Conservation (phyloP, 2,888 invertebrate genomes). For the Tiphia femorata region DNA sequence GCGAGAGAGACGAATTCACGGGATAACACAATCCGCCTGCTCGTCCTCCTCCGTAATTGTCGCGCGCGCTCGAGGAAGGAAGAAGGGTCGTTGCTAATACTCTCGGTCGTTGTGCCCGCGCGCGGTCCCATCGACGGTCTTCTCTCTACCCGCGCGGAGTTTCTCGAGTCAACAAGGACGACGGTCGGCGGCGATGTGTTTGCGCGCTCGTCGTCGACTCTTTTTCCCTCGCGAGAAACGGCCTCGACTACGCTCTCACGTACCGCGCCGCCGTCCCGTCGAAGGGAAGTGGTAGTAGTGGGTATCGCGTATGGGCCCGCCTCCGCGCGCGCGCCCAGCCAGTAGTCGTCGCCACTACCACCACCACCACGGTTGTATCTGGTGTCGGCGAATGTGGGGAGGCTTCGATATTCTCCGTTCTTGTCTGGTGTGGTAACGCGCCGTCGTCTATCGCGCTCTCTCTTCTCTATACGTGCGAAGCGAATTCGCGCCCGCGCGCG, state of each 20-base stretch:
- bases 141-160: too few relatives aligned
- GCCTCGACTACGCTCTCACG: constrained; percentile 30
- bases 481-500: not conserved
- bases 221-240: constrained; percentile 26
- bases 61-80: not conserved
- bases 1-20: too few relatives aligned
- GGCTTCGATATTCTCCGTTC: too few relatives aligned
- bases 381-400: too few relatives aligned
- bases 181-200: constrained; percentile 8
- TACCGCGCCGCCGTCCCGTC: constrained; percentile 1
- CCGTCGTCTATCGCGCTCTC: constrained; percentile 20
- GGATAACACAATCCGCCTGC: too few relatives aligned
- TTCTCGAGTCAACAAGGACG: constrained; percentile 6
- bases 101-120: not conserved
- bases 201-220: constrained; percentile 4
- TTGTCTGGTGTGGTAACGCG: constrained; percentile 1
- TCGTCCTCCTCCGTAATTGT: too few relatives aligned
- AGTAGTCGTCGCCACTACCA: too few relatives aligned
- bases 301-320: constrained; percentile 12
- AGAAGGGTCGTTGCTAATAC: not conserved
- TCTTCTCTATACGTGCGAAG: constrained; percentile 2
- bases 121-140: not conserved
- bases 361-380: too few relatives aligned
- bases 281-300: not conserved
- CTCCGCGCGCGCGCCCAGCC: constrained; percentile 23